A percentile compares a stretch with the other conserved stretches of the same genome.
These are phyloP conservation scores for Eudasyphora cyanicolor DNA, from an alignment of 2,888 invertebrate genomes.

Conservation along the genomic window DNA sequence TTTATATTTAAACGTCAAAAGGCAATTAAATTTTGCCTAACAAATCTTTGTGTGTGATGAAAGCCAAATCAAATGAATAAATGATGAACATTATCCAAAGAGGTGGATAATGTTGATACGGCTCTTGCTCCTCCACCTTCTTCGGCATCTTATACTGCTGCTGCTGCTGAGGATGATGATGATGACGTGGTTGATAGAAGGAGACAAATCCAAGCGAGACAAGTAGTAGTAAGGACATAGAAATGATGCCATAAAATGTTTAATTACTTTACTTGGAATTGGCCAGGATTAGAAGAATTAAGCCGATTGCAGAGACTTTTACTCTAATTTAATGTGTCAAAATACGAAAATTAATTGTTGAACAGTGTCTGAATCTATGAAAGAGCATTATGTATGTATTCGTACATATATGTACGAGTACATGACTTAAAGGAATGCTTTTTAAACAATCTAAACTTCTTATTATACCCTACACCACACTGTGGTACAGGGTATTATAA, in stretches of 20 bases:
- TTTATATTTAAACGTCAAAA: conserved; percentile 38
- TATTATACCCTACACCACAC: too few relatives aligned
- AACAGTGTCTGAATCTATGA: neutral
- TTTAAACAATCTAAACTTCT: too few relatives aligned
- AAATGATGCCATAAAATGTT: conserved; percentile 19
- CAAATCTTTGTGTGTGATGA: conserved; percentile 24
- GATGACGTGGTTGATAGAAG: neutral
- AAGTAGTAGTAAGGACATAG: too few relatives aligned
- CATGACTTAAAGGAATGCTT: too few relatives aligned
- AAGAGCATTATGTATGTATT: too few relatives aligned
- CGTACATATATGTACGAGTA: too few relatives aligned
- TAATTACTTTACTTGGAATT: conserved; percentile 14
- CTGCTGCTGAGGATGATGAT: neutral
- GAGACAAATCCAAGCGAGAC: neutral
- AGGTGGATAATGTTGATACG: conserved; percentile 3
- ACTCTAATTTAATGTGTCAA: neutral
- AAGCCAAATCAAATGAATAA: conserved; percentile 19
- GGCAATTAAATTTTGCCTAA: conserved; percentile 50
- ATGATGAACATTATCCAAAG: neutral
- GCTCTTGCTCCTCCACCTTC: too few relatives aligned
- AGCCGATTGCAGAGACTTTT: neutral
- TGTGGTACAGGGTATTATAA: too few relatives aligned
- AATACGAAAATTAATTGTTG: neutral
- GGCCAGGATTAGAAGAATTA: neutral
- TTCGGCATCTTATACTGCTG: too few relatives aligned